These are phyloP conservation scores for Sebastes kiyomatsui DNA, from an alignment of 2,797 vertebrate genomes.

Conservation along the genomic window DNA sequence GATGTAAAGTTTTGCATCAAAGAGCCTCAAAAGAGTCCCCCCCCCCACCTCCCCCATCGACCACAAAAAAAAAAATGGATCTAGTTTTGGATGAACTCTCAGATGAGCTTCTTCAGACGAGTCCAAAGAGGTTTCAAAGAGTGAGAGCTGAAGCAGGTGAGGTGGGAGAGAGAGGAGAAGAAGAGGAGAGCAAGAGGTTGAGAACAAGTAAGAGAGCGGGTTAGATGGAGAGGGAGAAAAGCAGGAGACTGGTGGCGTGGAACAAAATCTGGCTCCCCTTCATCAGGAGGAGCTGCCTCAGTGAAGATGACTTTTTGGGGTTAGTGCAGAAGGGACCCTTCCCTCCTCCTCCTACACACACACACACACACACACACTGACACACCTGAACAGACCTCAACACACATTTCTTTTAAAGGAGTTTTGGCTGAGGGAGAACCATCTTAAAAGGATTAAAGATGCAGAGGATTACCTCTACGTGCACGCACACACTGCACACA, in stretches of 20 bases:
- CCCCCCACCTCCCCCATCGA: neutral
- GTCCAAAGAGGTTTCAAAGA: conserved; percentile 55
- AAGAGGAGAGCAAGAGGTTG: conserved; percentile 34
- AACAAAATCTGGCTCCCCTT: conserved; percentile 61
- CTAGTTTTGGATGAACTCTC: conserved; percentile 54
- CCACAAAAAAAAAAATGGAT: conserved; percentile 21
- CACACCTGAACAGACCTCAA: conserved; percentile 25
- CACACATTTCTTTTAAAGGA: conserved; percentile 17
- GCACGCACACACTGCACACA: conserved; percentile 1
- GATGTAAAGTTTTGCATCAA: conserved; percentile 70
- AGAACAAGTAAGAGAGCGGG: conserved; percentile 32
- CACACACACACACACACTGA: neutral
- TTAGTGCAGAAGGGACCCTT: conserved; percentile 68
- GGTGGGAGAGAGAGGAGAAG: neutral
- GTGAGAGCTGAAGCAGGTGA: conserved; percentile 23
- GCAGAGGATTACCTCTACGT: conserved; percentile 9
- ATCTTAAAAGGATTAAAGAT: conserved; percentile 53
- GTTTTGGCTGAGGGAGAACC: conserved; percentile 25
- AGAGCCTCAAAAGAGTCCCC: conserved; percentile 52
- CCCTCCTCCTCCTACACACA: neutral
- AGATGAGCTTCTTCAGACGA: conserved; percentile 55
- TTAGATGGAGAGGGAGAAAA: conserved; percentile 42
- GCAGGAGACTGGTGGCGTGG: conserved; percentile 43
- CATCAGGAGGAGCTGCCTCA: conserved; percentile 65
- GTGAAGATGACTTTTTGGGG: conserved; percentile 78